Percentiles rank a stretch among this genome's conserved stretches.
These are phyloP conservation scores for Drosophila tani DNA, from an alignment of 1,140 invertebrate species.

Conservation along the genomic window DNA sequence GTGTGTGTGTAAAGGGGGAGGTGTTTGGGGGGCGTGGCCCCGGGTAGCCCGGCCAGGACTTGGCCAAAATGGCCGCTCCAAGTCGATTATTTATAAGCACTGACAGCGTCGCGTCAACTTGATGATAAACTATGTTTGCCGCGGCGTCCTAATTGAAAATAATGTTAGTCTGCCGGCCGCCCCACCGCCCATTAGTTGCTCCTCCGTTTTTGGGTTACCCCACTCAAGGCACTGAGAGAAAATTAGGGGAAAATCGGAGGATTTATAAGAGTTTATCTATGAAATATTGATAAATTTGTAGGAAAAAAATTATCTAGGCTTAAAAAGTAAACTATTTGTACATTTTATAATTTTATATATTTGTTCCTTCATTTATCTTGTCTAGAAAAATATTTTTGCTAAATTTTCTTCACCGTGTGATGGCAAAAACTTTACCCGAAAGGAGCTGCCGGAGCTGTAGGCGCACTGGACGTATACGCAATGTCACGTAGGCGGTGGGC, in stretches of 20 bases:
- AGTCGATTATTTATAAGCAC: slow-evolving; percentile 83
- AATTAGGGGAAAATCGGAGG: not conserved
- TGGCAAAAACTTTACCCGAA: slow-evolving; percentile 2
- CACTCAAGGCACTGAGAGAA: not conserved
- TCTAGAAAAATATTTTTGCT: rapidly evolving
- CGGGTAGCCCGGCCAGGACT: slow-evolving; percentile 25
- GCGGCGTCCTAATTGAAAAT: slow-evolving; percentile 81
- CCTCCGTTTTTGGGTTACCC: not conserved
- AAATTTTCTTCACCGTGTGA: not conserved
- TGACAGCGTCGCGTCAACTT: slow-evolving; percentile 81
- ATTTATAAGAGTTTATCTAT: no score
- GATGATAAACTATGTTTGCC: slow-evolving; percentile 84
- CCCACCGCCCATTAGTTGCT: not conserved
- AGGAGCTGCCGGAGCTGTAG: slow-evolving; percentile 40
- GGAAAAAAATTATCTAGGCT: not conserved
- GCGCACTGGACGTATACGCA: slow-evolving; percentile 79
- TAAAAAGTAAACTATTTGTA: not conserved
- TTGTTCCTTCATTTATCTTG: not conserved
- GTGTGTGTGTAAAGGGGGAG: slow-evolving; percentile 8
- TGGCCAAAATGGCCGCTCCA: slow-evolving; percentile 72
- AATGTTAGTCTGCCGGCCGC: slow-evolving; percentile 58
- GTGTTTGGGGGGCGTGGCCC: not conserved
- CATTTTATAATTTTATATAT: not conserved
- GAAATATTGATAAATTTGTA: not conserved
- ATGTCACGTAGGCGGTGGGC: slow-evolving; percentile 59